Evolutionary conservation across 2,113 vertebrate genomes (phyloP), one percentile per base, ranked within the genome.

Genomic region (Nansenia antarctica): DNA sequence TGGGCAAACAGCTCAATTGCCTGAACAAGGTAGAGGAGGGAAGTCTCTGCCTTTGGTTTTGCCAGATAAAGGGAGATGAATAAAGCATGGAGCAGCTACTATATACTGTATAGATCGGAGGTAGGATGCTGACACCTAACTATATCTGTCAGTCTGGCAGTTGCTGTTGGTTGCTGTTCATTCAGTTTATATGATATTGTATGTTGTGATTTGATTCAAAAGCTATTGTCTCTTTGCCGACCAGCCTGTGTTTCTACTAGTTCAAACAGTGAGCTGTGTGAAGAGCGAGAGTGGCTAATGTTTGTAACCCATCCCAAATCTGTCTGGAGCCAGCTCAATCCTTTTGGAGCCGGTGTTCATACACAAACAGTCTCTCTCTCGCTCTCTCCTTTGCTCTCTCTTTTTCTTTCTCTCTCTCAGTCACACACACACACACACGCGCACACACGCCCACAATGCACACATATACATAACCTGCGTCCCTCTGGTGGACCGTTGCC

Each of bases 401-500:
- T 20, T 31, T 35, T 6, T 61, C 30, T 24, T 39, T 47, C 35
- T n/a, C n/a, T n/a, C n/a, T n/a, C n/a, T n/a, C n/a, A n/a, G n/a
- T n/a, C n/a, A n/a, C n/a, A n/a, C n/a, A n/a, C n/a, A n/a, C n/a
- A n/a, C n/a, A 42, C 6, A 58, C 65, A 67, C 65, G 58, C 54
- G 45, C 66, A 45, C 34, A 59, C 34, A 35, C 66, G 29, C 54
- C 39, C 34, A 29, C 53, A 42, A 87, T 81, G 86, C 79, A 73
- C 66, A 75, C 69, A 66, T 78, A 71, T 65, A 76, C 83, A 81
- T 76, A 74, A 76, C 70, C 57, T n/a, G 9, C 77, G 80, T 86
- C 87, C 89, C 90, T n/a, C 90, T 84, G 87, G 88, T 88, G 89
- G 80, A 82, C 77, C 63, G 91, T 92, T 93, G 92, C 92, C 90